Evolutionary conservation across 2,113 vertebrate genomes (phyloP), one percentile per base, ranked within the genome.

Genomic region (Rynchops niger): DNA sequence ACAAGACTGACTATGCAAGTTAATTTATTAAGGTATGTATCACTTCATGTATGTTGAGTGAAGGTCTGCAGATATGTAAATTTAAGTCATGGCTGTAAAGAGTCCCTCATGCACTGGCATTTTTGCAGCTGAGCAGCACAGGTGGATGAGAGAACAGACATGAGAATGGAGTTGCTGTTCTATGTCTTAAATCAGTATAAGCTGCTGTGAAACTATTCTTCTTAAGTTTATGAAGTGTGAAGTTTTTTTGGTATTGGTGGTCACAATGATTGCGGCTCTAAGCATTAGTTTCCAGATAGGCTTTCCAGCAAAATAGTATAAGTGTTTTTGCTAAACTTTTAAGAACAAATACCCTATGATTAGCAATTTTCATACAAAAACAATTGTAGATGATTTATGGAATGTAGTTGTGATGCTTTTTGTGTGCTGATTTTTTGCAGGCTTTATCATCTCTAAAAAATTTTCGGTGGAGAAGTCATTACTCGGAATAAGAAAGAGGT

Each of bases 341-440:
- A 49, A 36, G 62, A 80, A 20, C 5, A 86, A 59, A 25, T 56
- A 30, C 14, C 7, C n/a, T 8, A 3, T 43, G 25, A 38, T 69
- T 34, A 77, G 18, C 19, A 65, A 18, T 53, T 63, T 70, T 56
- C 1, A 1, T 40, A 22, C 20, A 22, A 25, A 25, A 92, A 49
- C 20, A 71, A 5, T 16, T 3, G 1, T 15, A 40, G 9, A 13
- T 73, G n/a, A 26, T 80, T 7, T 45, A 4, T 2, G 3, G 8
- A 92, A 72, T 80, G 13, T 22, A 62, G 13, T n/a, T 93, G 16
- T n/a, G 29, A 32, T 81, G 43, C 22, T 76, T 71, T 52, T 77
- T 42, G 11, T 77, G 5, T 88, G 62, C 26, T 49, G 23, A 12
- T 14, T 32, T 82, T 55, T 89, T 76, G 7, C 9, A 25, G 45